A percentile compares a stretch with the other conserved stretches of the same genome.
Conservation (phyloP, 2,113 vertebrate species). For the Rutilus rutilus region DNA sequence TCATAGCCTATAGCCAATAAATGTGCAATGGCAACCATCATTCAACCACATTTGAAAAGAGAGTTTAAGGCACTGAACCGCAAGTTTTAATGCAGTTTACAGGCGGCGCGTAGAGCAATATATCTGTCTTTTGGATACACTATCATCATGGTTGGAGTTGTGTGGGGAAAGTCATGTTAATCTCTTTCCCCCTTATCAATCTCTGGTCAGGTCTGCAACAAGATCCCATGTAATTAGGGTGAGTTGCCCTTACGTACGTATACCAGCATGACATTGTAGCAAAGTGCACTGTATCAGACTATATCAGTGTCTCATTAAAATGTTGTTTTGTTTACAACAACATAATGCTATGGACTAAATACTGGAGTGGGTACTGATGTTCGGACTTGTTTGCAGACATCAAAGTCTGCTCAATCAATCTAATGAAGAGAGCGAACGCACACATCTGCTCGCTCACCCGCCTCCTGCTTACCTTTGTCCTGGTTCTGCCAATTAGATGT, state of each 20-base stretch:
- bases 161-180: conserved; percentile 29
- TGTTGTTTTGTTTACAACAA: conserved; percentile 27
- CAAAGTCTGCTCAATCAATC: conserved; percentile 52
- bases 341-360: conserved; percentile 30
- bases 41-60: conserved; percentile 31
- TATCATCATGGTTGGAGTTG: not conserved
- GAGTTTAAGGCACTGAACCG: not conserved
- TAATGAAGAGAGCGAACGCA: conserved; percentile 43
- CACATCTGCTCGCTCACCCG: conserved; percentile 40
- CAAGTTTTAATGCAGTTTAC: conserved; percentile 18
- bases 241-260: conserved; percentile 7
- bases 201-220: conserved; percentile 10
- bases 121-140: conserved; percentile 2
- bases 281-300: not conserved
- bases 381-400: conserved; percentile 51
- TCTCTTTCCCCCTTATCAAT: conserved; percentile 9
- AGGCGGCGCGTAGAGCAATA: not conserved
- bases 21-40: conserved; percentile 3
- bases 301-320: conserved; percentile 42
- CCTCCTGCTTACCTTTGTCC: conserved; percentile 34
- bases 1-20: conserved; percentile 27
- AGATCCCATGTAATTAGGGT: conserved; percentile 2
- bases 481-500: conserved; percentile 23
- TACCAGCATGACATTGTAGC: not conserved
- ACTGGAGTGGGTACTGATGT: conserved; percentile 16